A percentile compares a stretch with the other conserved stretches of the same genome.
Evolutionary conservation across 2,888 invertebrate species (phyloP).

Genomic region (Agrotis clavis): DNA sequence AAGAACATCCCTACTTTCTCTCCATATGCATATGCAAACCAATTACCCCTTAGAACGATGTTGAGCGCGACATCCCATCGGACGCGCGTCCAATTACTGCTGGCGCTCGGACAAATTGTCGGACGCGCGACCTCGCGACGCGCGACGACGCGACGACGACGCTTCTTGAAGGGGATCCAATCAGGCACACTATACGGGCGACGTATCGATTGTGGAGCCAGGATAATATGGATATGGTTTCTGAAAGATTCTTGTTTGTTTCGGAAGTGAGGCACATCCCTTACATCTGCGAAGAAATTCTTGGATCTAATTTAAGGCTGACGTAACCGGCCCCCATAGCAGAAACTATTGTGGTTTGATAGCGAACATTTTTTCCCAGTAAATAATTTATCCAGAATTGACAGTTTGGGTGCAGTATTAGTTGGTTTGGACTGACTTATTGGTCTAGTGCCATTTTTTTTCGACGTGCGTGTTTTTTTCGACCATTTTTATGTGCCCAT

Average conservation of each 20-base stretch:
- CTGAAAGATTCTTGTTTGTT: background rate
- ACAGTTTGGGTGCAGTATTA: no score
- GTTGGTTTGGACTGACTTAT: no score
- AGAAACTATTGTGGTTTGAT: no score
- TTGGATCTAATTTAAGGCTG: no score
- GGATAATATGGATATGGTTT: conserved; percentile 40
- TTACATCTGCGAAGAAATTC: no score
- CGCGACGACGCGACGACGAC: conserved; percentile 50
- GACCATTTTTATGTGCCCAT: no score
- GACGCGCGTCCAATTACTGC: conserved; percentile 67
- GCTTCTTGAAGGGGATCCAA: conserved; percentile 66
- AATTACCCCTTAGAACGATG: conserved; percentile 39
- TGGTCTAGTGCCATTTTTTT: no score
- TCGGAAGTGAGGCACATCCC: no score
- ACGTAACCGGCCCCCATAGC: no score
- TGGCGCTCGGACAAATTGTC: conserved; percentile 65
- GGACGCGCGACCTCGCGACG: conserved; percentile 51
- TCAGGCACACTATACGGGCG: conserved; percentile 63
- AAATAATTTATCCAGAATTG: no score
- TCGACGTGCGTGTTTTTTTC: no score
- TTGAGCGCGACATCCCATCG: conserved; percentile 53
- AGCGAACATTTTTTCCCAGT: no score
- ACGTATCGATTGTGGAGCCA: conserved; percentile 45
- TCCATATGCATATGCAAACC: conserved; percentile 32
- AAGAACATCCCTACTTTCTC: background rate